Evolutionary conservation across 1,140 invertebrate species (phyloP).

Genomic region (Ridgeia piscesae): DNA sequence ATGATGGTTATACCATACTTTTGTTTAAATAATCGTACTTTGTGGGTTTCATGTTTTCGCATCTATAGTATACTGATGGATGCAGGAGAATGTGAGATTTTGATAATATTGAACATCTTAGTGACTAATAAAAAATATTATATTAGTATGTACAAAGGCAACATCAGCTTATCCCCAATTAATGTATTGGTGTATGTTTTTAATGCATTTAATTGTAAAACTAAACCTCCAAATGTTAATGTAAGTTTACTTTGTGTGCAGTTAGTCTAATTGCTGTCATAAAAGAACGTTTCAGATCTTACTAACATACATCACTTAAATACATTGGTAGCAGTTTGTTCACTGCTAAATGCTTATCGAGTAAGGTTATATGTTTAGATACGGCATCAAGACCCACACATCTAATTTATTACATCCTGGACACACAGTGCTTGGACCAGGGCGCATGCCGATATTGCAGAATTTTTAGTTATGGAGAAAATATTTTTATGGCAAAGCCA

Average conservation of each 20-base stretch:
- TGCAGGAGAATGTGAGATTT: background rate
- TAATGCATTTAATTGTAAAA: background rate
- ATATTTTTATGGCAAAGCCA: conserved; percentile 6
- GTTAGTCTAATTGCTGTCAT: background rate
- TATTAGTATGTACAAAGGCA: background rate
- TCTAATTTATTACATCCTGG: background rate
- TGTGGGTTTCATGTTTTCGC: background rate
- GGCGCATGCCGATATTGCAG: background rate
- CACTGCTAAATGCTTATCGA: background rate
- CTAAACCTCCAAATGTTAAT: background rate
- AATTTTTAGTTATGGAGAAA: background rate
- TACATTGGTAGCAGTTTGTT: background rate
- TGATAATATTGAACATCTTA: background rate
- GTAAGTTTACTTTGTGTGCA: background rate
- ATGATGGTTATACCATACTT: background rate
- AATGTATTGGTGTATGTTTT: background rate
- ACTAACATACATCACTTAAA: background rate
- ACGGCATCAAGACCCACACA: background rate
- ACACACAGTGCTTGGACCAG: background rate
- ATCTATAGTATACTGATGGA: background rate
- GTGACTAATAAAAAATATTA: background rate
- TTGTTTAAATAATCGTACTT: background rate
- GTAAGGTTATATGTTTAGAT: background rate
- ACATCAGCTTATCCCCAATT: background rate
- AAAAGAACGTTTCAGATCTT: background rate